phyloP scores from a whole-genome alignment of 2,113 vertebrate species.

The Coturnix japonica region DNA sequence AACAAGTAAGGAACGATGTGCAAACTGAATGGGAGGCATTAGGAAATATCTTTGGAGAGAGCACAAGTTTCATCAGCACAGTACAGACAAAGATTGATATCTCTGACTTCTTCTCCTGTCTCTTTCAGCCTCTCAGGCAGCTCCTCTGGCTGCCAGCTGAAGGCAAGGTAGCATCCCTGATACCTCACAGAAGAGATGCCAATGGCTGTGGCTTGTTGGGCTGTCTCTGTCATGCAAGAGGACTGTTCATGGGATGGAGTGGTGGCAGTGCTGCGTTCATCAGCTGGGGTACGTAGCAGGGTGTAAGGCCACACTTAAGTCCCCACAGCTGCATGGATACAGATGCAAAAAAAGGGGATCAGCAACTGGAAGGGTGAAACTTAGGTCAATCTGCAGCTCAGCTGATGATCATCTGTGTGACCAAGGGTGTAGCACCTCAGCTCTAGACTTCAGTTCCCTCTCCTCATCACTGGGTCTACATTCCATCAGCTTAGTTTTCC shows the following conservation, averaged over 20 bases:
- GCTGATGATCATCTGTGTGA: not conserved
- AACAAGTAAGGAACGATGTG: conserved; percentile 45
- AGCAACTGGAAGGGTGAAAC: not conserved
- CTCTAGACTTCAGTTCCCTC: not conserved
- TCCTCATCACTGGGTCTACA: not conserved
- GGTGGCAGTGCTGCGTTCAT: not conserved
- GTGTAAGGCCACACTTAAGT: not conserved
- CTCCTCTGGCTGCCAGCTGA: not conserved
- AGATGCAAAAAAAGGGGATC: not conserved
- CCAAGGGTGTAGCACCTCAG: not conserved
- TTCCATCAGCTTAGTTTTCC: not conserved
- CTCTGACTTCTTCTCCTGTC: not conserved
- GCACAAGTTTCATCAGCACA: conserved; percentile 43
- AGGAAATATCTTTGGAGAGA: conserved; percentile 29
- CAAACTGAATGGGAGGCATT: conserved; percentile 57
- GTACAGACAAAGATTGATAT: conserved; percentile 7
- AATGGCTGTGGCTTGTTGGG: not conserved
- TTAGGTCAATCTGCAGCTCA: not conserved
- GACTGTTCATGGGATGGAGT: not conserved
- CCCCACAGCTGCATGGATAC: not conserved
- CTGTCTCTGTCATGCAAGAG: not conserved
- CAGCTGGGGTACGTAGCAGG: rapidly evolving
- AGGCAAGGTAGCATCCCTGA: not conserved
- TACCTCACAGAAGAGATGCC: not conserved
- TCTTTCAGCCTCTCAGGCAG: not conserved